Evolutionary conservation across 2,888 invertebrate species (phyloP).

Genomic region (Neoscelio sp.): DNA sequence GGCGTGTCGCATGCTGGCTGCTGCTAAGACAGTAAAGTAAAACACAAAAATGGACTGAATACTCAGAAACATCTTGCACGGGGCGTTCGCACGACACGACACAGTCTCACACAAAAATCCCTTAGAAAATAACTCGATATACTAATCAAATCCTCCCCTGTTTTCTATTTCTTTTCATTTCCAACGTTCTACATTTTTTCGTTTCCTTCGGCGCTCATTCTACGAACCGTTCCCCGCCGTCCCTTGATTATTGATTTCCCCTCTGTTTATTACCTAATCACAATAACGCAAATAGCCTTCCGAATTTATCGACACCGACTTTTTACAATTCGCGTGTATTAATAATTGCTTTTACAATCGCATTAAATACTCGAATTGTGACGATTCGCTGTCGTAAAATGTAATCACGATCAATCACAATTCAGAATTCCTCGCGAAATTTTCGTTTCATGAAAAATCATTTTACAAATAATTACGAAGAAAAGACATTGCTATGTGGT

Average conservation of each 20-base stretch:
- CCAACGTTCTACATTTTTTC: conserved; percentile 23
- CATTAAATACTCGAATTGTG: conserved; percentile 10
- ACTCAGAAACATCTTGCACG: conserved; percentile 76
- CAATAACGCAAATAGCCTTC: conserved; percentile 5
- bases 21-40: conserved; percentile 70
- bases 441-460: conserved; percentile 9
- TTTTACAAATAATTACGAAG: conserved; percentile 32
- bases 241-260: conserved; percentile 28
- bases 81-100: conserved; percentile 77
- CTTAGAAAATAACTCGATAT: conserved; percentile 67
- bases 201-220: conserved; percentile 34
- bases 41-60: conserved; percentile 73
- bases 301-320: conserved; percentile 8
- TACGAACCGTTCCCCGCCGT: conserved; percentile 40
- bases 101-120: conserved; percentile 69
- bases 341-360: background rate
- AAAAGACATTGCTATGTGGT: conserved; percentile 59
- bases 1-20: conserved; percentile 81
- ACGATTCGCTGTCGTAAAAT: conserved; percentile 5
- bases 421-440: conserved; percentile 22
- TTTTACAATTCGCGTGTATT: conserved; percentile 8
- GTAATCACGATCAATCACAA: no score
- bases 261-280: conserved; percentile 10
- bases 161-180: conserved; percentile 57
- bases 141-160: conserved; percentile 56